Evolutionary conservation across 2,888 invertebrate species (phyloP).

Genomic region (Mythimna albipuncta): DNA sequence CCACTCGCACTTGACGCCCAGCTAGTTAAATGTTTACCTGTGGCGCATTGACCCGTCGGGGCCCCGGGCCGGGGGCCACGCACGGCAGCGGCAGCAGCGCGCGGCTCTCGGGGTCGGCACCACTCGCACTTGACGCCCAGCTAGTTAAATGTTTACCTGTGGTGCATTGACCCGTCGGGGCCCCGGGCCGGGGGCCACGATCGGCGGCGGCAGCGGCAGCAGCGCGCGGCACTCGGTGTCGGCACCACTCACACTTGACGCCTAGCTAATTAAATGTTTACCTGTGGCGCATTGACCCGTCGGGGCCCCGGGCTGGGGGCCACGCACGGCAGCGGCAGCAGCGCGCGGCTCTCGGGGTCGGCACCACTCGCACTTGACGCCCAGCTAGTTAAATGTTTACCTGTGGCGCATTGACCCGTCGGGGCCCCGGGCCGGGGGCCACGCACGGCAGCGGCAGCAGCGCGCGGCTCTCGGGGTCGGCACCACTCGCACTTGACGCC

Average conservation of each 20-base stretch:
- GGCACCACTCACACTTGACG: conserved; percentile 90
- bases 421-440: conserved; percentile 87
- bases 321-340: conserved; percentile 96
- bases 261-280: neutral
- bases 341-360: conserved; percentile 95
- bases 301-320: conserved; percentile 86
- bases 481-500: conserved; percentile 97
- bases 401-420: conserved; percentile 54
- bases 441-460: conserved; percentile 96
- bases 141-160: conserved; percentile 11
- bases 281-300: conserved; percentile 52
- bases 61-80: conserved; percentile 91
- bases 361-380: conserved; percentile 90
- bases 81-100: conserved; percentile 96
- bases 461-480: conserved; percentile 95
- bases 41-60: conserved; percentile 50
- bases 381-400: neutral
- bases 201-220: conserved; percentile 96
- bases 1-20: conserved; percentile 76
- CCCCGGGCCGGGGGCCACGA: conserved; percentile 92
- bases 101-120: conserved; percentile 96
- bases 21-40: conserved; percentile 13
- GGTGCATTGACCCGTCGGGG: conserved; percentile 51
- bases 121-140: conserved; percentile 76
- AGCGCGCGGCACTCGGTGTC: conserved; percentile 95